Conservation (phyloP, 92 coral and sea anemone genomes). For the Umimayanthus chanpuru region DNA sequence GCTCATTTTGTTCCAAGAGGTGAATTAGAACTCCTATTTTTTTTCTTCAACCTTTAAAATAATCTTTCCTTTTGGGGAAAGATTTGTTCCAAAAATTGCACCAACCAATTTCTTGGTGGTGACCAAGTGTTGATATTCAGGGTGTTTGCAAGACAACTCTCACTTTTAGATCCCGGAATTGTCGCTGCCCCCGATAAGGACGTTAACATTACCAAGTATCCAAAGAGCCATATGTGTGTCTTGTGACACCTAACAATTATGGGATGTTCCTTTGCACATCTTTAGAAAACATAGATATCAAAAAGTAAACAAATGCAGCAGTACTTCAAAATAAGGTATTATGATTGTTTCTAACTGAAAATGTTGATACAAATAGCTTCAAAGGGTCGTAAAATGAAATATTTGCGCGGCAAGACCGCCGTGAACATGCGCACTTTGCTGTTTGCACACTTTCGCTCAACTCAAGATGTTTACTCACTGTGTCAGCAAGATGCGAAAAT, state of each 20-base stretch:
- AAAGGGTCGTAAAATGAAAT: neutral
- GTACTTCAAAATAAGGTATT: neutral
- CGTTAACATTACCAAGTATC: slow-evolving; percentile 44
- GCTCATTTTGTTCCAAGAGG: too few species aligned
- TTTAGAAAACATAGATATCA: neutral
- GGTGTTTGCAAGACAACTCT: slow-evolving; percentile 98
- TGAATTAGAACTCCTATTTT: too few species aligned
- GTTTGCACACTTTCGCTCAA: neutral
- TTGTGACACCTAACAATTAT: neutral
- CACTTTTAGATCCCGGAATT: slow-evolving; percentile 91
- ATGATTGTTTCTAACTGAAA: slow-evolving; percentile 35
- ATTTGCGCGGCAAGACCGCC: neutral
- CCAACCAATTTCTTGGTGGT: slow-evolving; percentile 80
- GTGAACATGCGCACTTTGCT: slow-evolving; percentile 27
- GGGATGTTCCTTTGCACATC: slow-evolving; percentile 28
- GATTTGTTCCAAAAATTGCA: slow-evolving; percentile 96
- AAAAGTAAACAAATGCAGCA: neutral
- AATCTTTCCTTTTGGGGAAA: slow-evolving; percentile 51
- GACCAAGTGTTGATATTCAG: slow-evolving; percentile 80
- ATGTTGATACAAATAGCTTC: neutral
- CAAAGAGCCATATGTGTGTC: neutral
- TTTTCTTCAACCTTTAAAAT: neutral
- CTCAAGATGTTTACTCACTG: slow-evolving; percentile 57
- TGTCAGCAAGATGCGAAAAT: slow-evolving; percentile 95
- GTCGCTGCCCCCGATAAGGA: slow-evolving; percentile 99